A percentile compares a stretch with the other conserved stretches of the same genome.
Evolutionary conservation across 1,140 invertebrate species (phyloP).

Genomic region (Anoplophora glabripennis): DNA sequence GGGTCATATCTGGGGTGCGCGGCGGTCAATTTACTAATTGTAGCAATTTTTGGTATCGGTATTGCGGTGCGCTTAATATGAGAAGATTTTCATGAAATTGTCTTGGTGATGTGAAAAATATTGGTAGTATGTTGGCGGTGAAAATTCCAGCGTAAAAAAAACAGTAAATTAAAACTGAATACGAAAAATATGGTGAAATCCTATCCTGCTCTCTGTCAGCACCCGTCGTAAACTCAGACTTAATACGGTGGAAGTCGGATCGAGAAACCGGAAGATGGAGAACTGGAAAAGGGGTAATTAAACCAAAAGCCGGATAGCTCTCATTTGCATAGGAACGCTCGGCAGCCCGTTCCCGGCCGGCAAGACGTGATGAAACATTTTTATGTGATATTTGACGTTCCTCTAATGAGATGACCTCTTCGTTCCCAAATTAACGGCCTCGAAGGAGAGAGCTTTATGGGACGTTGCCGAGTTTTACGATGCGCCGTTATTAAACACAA

Average conservation of each 20-base stretch:
- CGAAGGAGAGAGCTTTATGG: slow-evolving; percentile 2
- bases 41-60: no score
- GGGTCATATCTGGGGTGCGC: no score
- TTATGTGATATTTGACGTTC: slow-evolving; percentile 19
- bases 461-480: slow-evolving; percentile 24
- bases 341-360: background rate
- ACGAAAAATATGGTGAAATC: no score
- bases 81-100: no score
- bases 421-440: slow-evolving; percentile 18
- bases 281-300: slow-evolving; percentile 20
- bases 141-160: no score
- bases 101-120: no score
- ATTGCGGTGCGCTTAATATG: no score
- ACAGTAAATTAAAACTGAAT: no score
- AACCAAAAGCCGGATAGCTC: slow-evolving; percentile 17
- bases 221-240: slow-evolving; percentile 8
- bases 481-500: slow-evolving; percentile 10
- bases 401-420: slow-evolving; percentile 24
- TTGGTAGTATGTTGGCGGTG: no score
- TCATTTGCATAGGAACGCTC: slow-evolving; percentile 20
- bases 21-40: no score
- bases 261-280: slow-evolving; percentile 12
- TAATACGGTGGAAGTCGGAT: slow-evolving; percentile 16
- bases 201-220: background rate
- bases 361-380: slow-evolving; percentile 25